Evolutionary conservation across 2,113 vertebrate genomes (phyloP), one percentile per base, ranked within the genome.

Genomic region (Pseudorasbora parva): DNA sequence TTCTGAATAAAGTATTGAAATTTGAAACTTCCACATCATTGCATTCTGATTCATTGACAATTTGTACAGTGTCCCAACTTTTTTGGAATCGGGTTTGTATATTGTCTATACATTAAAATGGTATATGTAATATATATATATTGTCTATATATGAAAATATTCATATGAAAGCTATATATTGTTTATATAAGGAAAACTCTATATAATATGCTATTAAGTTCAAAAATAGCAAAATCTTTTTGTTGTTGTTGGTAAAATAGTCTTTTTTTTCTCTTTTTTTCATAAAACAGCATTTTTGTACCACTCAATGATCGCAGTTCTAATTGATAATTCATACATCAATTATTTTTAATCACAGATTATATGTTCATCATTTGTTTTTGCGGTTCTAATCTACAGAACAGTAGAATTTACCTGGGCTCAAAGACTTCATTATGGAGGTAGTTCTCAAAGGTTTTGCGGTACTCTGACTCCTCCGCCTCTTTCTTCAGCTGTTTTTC

Each of bases 341-440:
- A 37, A 37, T n/a, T 5, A n/a, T 69, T 43, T 41, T 69, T n/a
- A 2, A 69, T 69, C 21, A 49, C 23, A 2, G n/a, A 47, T 47
- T 47, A 3, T 8, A 19, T 21, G 51, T n/a, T n/a, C n/a, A n/a
- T n/a, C n/a, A 21, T 54, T 54, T 0, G 27, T 19, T 19, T 33
- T 66, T 25, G 2, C 45, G 17, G 23, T 49, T 51, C 12, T 74
- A 27, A 59, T 60, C 57, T 43, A 62, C n/a, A 47, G 23, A 54
- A 54, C 25, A n/a, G 21, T 7, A 11, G n/a, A 5, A 8, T 56
- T 81, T 87, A 99, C 98, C 97, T 97, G 93, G 94, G 96, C 68
- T 96, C 95, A 19, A 99, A 99, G 0, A 99, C 96, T 87, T 96
- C 96, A 0, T 99, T 99, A 93, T 99, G 97, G 15, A 99, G 95